Base-by-base conservation (phyloP, 2,888 invertebrate genomes). In the Tridacna gigas region DNA sequence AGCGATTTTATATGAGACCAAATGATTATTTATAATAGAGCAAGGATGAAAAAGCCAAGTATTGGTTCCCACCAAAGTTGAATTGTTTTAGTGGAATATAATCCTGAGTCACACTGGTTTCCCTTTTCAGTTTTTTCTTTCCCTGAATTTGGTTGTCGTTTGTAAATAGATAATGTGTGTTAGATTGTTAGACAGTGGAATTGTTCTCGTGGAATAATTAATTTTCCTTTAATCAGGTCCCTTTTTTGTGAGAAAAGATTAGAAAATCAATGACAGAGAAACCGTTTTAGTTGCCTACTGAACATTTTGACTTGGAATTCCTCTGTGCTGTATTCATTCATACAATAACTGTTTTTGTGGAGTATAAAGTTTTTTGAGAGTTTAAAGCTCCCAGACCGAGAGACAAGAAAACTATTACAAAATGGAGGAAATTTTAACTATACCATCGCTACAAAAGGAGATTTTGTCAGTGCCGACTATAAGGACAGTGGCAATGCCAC, bases 401-500 rank as follows among this genome's bases (percentile, higher is more conserved):
- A 37, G 37, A 37, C 37, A 37, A 37, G 37, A 37, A 37, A 37
- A 37, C 2, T 7, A 37, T 37, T 22, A 51, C 22, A n/a, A 37
- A 28, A 84, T 87, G 87, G 87, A 87, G 61, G 87, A 81, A 37
- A 81, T 87, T 74, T 77, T 87, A 28, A 84, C 84, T 12, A 51
- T 87, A 22, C 87, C 87, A 0, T 71, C 83, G 15, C 48, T 87
- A 7, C 86, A 84, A 51, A 86, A 86, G 78, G 82, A 86, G 79
- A 78, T 82, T 71, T 78, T 86, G 66, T 82, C 84, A 15, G 84
- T 87, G 13, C 86, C 84, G 22, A 84, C 80, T 11, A 74, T 87
- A 18, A 80, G 84, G 7, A 87, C 84, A 4, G 65, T 87, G 9
- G 77, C 87, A 0, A 85, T 87, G 84, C 87, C 87, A 47, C 84